Base-by-base conservation (phyloP, 92 coral and sea anemone species). In the Actinernus sp. region DNA sequence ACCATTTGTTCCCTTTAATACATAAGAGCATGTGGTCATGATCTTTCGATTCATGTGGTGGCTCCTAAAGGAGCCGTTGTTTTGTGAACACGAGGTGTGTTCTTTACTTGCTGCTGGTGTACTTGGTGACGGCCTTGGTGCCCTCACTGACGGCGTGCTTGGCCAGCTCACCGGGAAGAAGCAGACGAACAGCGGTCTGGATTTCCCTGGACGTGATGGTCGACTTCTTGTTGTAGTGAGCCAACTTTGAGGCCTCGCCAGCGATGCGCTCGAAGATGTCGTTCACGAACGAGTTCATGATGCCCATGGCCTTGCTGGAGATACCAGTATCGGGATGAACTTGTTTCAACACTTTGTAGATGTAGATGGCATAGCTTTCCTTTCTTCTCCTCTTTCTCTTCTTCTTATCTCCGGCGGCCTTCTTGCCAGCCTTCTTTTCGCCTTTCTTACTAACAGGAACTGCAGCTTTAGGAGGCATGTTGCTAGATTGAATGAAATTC, bases 301-400 rank as follows among this genome's bases (percentile, higher is more conserved):
- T 82, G 63, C 76, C 65, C 88, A 82, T 82, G 31, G 88, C 88
- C 43, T 82, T 82, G 83, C 88, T 82, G 22, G 88, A 82, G 61
- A 82, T 82, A 31, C 88, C 88, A 55, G 88, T 82, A 45, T 82
- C 88, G 46, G 87, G 87, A 36, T 80, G 87, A 55, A 80, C 87
- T 71, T 80, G 87, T 66, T 89, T 93, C 82, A 93, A 68, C 36
- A 93, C 98, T 71, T 89, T 92, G 93, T 92, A 92, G 84, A 92
- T 92, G 87, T 92, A 92, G 80, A 92, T 86, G 29, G 97, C 82
- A 45, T 92, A 93, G 71, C 93, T 93, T 85, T 93, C 96, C 93
- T 74, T 93, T 52, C 91, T 52, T 49, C 90, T 73, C 61, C 72
- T 76, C 63, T 57, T 57, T 30, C 9, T n/a, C 37, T 57, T 70